Conservation (phyloP, 2,797 vertebrate species). For the Phaenicophaeus curvirostris region DNA sequence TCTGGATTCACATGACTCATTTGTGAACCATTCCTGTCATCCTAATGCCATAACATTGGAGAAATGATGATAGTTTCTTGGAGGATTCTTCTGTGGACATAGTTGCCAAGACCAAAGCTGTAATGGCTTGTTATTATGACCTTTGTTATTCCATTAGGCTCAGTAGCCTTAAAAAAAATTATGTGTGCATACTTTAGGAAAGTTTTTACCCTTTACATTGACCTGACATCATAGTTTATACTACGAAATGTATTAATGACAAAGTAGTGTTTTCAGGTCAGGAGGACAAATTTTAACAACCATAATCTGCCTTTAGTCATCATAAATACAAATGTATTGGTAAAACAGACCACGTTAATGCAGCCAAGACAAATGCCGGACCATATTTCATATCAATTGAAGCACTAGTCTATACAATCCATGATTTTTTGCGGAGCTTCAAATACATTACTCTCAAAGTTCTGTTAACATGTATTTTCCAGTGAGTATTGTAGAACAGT, state of each 20-base stretch:
- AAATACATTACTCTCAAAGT: slow-evolving; percentile 61
- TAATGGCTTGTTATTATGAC: slow-evolving; percentile 97
- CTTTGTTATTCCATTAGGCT: slow-evolving; percentile 95
- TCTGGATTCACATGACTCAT: slow-evolving; percentile 79
- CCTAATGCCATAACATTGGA: slow-evolving; percentile 86
- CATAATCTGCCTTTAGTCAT: slow-evolving; percentile 85
- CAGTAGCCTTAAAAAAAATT: slow-evolving; percentile 81
- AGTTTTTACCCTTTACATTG: slow-evolving; percentile 87
- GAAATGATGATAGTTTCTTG: slow-evolving; percentile 83
- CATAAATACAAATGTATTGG: slow-evolving; percentile 87
- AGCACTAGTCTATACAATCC: slow-evolving; percentile 61
- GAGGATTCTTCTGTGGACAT: slow-evolving; percentile 81
- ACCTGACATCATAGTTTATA: slow-evolving; percentile 84
- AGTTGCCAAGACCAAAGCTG: slow-evolving; percentile 85
- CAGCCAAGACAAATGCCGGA: slow-evolving; percentile 80
- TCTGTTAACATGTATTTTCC: slow-evolving; percentile 48
- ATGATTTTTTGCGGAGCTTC: slow-evolving; percentile 28
- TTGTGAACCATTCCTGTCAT: slow-evolving; percentile 81
- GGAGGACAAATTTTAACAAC: slow-evolving; percentile 82
- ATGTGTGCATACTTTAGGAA: slow-evolving; percentile 83
- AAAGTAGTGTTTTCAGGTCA: slow-evolving; percentile 82
- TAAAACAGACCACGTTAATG: slow-evolving; percentile 86
- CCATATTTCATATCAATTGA: slow-evolving; percentile 80
- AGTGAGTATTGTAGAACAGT: slow-evolving; percentile 45
- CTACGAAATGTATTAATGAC: slow-evolving; percentile 82